Evolutionary conservation across 2,113 vertebrate species (phyloP), one percentile per base, ranked within the genome.

Genomic region (Rhineura floridana): DNA sequence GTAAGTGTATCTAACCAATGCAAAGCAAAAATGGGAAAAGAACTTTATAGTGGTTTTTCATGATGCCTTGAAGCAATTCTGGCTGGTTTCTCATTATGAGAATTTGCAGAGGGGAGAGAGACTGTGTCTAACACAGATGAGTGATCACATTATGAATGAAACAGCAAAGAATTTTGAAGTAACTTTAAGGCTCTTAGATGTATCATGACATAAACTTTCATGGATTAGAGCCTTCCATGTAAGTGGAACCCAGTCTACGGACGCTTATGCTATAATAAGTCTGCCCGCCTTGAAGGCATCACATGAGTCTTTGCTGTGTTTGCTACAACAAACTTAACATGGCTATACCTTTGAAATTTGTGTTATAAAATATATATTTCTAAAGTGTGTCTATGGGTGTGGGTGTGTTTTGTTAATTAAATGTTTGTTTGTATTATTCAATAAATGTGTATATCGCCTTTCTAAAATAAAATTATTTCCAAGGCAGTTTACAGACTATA

Each of bases 31-130:
- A 52, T 2, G 33, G 48, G 8, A 39, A 11, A 10, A 17, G 73
- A 48, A 1, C 2, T 2, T 73, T 3, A 5, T 46, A 42, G 72
- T 85, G 55, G 30, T 70, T 70, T 12, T 73, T 0, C 72, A 0
- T 39, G 42, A 9, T 88, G 48, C 62, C 59, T 46, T 85, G 55
- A 48, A 85, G 83, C 3, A 0, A 5, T 88, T 87, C 23, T 59
- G 36, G 1, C 36, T 81, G 67, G 3, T 23, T 88, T 85, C 33
- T 83, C 28, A 36, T 42, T 3, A 1, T 0, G 6, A 84, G 65
- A 28, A 11, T 72, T 59, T 75, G 36, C 65, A 52, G 44, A 52
- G 48, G 65, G 65, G 12, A 33, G 55, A 62, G 4, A 62, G 52
- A 36, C 39, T 62, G 62, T 81, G 55, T 81, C n/a, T 84, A 76